These are phyloP conservation scores for Hydroisotoma schaefferi DNA, from an alignment of 2,888 invertebrate genomes.

Conservation along the genomic window DNA sequence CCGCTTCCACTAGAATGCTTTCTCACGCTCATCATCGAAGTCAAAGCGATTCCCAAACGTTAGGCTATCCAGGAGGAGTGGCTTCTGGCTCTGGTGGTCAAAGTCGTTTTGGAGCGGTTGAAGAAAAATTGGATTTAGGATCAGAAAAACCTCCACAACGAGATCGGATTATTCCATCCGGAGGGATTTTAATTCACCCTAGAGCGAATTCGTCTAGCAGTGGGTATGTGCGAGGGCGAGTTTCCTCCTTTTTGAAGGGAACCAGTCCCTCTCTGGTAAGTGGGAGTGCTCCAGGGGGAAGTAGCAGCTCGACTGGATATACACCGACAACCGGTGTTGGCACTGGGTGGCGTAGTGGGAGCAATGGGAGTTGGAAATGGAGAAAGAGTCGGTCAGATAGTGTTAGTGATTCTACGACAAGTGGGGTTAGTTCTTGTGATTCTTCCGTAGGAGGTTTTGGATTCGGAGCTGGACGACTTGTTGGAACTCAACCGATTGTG, in stretches of 20 bases:
- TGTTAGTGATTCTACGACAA: constrained; percentile 71
- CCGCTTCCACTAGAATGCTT: constrained; percentile 21
- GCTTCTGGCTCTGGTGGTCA: neutral
- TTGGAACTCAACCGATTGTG: constrained; percentile 6
- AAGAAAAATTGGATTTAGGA: neutral
- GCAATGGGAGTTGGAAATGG: constrained; percentile 33
- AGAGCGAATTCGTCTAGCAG: neutral
- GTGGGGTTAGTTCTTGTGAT: constrained; percentile 77
- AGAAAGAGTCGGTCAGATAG: constrained; percentile 55
- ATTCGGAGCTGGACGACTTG: neutral
- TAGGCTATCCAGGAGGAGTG: too few species aligned
- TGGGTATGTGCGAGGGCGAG: constrained; percentile 6
- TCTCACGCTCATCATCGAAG: constrained; percentile 40
- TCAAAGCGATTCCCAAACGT: constrained; percentile 44
- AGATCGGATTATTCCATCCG: neutral
- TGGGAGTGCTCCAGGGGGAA: constrained; percentile 19
- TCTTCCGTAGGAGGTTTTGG: constrained; percentile 54
- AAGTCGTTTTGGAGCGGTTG: neutral
- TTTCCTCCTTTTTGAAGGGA: constrained; percentile 21
- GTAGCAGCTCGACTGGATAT: neutral
- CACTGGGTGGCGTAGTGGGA: neutral
- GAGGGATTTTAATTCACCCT: too few species aligned
- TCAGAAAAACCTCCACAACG: neutral
- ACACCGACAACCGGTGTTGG: neutral
- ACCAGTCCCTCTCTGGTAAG: constrained; percentile 19